phyloP scores from a whole-genome alignment of 2,797 vertebrate genomes.

The Eulemur albifrons region DNA sequence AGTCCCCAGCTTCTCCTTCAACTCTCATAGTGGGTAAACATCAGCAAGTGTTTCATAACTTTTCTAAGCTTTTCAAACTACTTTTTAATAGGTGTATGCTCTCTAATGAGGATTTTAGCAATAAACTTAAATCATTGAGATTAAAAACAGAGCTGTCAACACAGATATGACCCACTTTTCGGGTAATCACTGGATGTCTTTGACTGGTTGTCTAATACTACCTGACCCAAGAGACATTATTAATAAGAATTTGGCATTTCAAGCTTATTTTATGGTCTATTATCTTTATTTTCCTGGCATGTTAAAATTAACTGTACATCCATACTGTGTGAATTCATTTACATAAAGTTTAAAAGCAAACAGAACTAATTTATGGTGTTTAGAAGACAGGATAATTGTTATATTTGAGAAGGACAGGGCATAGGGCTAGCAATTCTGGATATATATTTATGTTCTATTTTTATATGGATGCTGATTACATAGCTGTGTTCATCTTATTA shows the following conservation, averaged over 20 bases:
- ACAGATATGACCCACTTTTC: neutral
- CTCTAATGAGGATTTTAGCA: conserved; percentile 19
- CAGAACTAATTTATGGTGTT: neutral
- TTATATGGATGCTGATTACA: neutral
- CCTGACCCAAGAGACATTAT: conserved; percentile 18
- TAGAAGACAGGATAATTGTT: neutral
- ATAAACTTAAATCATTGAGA: conserved; percentile 6
- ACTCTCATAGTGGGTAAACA: neutral
- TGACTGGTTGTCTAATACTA: neutral
- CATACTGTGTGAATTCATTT: neutral
- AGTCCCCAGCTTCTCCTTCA: neutral
- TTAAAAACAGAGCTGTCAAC: conserved; percentile 37
- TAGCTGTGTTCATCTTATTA: neutral
- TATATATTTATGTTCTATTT: neutral
- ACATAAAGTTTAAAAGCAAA: conserved; percentile 25
- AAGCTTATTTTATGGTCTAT: conserved; percentile 49
- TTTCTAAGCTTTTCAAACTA: conserved; percentile 5
- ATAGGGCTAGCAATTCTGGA: neutral
- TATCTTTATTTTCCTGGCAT: conserved; percentile 46
- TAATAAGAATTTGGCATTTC: conserved; percentile 48
- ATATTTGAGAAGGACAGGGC: neutral
- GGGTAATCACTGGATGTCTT: conserved; percentile 17
- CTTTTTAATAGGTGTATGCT: neutral
- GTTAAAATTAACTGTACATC: conserved; percentile 14
- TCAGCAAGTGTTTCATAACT: neutral